Evolutionary conservation across 30 jellyfish, hydroid and myxozoan species (phyloP), one percentile per base, ranked within the genome.

Genomic region (Hydra vulgaris): DNA sequence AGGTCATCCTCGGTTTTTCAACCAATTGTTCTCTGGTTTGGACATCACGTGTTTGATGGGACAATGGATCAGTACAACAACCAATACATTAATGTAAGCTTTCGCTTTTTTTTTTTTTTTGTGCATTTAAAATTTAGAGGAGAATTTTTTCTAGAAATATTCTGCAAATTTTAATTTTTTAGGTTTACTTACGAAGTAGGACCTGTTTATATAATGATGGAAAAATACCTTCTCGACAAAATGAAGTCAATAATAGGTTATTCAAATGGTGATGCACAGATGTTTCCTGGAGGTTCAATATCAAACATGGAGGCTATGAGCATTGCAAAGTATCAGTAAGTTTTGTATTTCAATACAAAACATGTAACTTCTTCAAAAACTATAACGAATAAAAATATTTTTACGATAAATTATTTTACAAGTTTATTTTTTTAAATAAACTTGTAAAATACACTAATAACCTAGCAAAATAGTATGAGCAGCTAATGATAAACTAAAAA

Each of bases 281-380:
- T 90, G 21, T 85, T 85, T 74, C 97, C 97, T 84, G 97, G 96
- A 70, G 96, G 96, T 23, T 89, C 96, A 73, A 84, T 89, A 74
- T 84, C 96, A 82, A 89, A 89, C 86, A 81, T 89, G 95, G 95
- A 89, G 81, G 95, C 96, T 53, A 84, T 89, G 96, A 89, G 87
- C 86, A 77, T 89, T 74, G 96, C 96, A 74, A 80, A 95, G 73
- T 84, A 78, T 88, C 85, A 82, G 96, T 89, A 80, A 89, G 94
- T 73, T 22, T 25, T 25, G 23, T n/a, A 20, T 0, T n/a, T n/a
- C n/a, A n/a, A n/a, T n/a, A n/a, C n/a, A n/a, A n/a, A n/a, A n/a
- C n/a, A n/a, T n/a, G n/a, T n/a, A n/a, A n/a, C n/a, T n/a, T n/a
- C n/a, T n/a, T n/a, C n/a, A n/a, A n/a, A n/a, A n/a, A n/a, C n/a